phyloP scores from a whole-genome alignment of 2,113 vertebrate genomes.

The Silurus glanis region DNA sequence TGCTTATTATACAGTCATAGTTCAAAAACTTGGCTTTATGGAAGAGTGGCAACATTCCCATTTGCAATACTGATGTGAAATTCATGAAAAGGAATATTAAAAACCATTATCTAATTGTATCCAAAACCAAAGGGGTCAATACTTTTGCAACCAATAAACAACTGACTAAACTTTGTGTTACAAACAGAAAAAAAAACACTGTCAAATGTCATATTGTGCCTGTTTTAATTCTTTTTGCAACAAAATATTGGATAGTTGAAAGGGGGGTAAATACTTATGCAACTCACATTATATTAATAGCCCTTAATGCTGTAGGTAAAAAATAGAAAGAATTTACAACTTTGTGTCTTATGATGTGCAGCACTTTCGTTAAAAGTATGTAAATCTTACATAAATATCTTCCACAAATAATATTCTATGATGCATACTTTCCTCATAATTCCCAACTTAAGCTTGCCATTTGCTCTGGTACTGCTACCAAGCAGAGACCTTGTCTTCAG shows the following conservation, averaged over 20 bases:
- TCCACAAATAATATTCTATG: background rate
- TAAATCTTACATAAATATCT: too few relatives aligned
- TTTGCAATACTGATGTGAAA: too few relatives aligned
- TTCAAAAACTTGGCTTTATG: too few relatives aligned
- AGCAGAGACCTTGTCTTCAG: background rate
- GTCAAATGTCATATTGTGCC: background rate
- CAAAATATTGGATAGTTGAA: background rate
- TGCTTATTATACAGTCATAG: too few relatives aligned
- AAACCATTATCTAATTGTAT: background rate
- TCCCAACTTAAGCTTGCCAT: background rate
- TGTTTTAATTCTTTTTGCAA: background rate
- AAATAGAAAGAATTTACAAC: background rate
- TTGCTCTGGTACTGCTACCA: background rate
- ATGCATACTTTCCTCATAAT: background rate
- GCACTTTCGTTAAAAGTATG: background rate
- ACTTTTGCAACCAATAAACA: background rate
- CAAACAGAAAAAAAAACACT: background rate
- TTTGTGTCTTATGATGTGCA: background rate
- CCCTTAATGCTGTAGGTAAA: background rate
- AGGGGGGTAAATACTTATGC: background rate
- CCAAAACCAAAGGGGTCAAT: background rate
- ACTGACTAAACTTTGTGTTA: background rate
- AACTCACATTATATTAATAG: background rate
- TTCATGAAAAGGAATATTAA: too few relatives aligned
- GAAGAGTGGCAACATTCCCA: too few relatives aligned